phyloP scores from a whole-genome alignment of 2,797 vertebrate species.

The Hapalemur alaotrensis region DNA sequence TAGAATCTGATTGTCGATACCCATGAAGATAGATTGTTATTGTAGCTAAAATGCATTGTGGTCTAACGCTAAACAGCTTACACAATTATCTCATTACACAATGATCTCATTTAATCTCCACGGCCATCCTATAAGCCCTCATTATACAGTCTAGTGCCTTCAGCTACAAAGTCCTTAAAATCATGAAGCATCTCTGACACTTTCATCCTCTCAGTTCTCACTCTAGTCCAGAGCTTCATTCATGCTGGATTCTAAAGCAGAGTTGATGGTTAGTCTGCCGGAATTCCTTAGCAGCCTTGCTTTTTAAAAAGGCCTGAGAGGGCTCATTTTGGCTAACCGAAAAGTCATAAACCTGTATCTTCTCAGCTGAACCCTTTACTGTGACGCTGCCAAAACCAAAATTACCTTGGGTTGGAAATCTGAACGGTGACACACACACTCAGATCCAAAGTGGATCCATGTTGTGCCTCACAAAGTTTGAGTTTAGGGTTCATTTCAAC shows the following conservation, averaged over 20 bases:
- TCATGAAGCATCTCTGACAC: neutral
- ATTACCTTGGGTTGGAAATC: neutral
- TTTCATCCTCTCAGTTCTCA: neutral
- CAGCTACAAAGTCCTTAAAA: neutral
- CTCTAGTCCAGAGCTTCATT: neutral
- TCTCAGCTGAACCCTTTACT: neutral
- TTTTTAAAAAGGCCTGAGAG: neutral
- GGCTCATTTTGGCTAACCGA: neutral
- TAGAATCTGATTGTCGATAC: neutral
- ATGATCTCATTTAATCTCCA: neutral
- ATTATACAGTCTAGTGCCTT: neutral
- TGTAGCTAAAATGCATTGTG: neutral
- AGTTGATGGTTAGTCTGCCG: neutral
- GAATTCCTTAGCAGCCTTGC: neutral
- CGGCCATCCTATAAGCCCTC: neutral
- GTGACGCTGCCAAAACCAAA: neutral
- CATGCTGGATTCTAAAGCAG: neutral
- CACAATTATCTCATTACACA: neutral
- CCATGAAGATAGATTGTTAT: neutral
- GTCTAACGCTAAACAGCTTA: neutral
- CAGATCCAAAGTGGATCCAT: neutral
- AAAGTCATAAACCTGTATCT: neutral
- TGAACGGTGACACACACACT: neutral
- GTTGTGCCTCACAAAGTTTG: neutral
- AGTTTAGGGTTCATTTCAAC: slow-evolving; percentile 48